A percentile compares a stretch with the other conserved stretches of the same genome.
Evolutionary conservation across 2,888 invertebrate genomes (phyloP).

Genomic region (Platycheirus rosarum): DNA sequence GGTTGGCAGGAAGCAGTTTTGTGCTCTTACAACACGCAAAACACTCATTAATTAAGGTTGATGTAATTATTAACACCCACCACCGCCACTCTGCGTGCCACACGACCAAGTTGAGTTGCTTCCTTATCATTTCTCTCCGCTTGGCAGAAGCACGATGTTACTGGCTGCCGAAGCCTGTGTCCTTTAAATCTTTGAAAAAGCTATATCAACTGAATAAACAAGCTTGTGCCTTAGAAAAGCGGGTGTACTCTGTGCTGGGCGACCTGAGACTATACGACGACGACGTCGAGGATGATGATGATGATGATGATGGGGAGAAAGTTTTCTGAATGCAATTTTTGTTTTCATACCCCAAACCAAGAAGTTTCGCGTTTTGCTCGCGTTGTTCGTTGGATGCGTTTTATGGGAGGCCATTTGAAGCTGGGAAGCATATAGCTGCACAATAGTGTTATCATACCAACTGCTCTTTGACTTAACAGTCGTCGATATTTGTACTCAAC

Average conservation of each 20-base stretch:
- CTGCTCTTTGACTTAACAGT: conserved; percentile 53
- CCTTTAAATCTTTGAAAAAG: conserved; percentile 25
- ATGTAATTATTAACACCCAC: conserved; percentile 73
- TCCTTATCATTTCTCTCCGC: conserved; percentile 55
- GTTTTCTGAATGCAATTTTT: conserved; percentile 45
- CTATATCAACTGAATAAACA: conserved; percentile 56
- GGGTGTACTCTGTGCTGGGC: conserved; percentile 12
- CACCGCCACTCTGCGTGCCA: conserved; percentile 18
- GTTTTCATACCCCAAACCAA: conserved; percentile 20
- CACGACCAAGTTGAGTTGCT: conserved; percentile 36
- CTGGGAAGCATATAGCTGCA: conserved; percentile 5
- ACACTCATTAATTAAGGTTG: conserved; percentile 72
- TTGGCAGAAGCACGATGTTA: conserved; percentile 36
- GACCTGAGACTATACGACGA: not conserved
- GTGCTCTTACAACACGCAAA: conserved; percentile 71
- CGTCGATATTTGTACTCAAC: conserved; percentile 45
- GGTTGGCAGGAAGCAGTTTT: conserved; percentile 49
- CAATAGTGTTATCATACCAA: conserved; percentile 36
- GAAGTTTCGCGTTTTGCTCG: conserved; percentile 37
- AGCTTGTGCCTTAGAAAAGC: conserved; percentile 41
- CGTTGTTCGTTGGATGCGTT: conserved; percentile 44
- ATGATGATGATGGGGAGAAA: conserved; percentile 13
- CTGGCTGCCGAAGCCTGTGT: conserved; percentile 29
- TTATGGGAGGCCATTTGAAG: conserved; percentile 27
- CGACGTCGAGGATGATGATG: not conserved